Conservation (phyloP, 1,140 invertebrate species). For the Trichonephila clavipes region DNA sequence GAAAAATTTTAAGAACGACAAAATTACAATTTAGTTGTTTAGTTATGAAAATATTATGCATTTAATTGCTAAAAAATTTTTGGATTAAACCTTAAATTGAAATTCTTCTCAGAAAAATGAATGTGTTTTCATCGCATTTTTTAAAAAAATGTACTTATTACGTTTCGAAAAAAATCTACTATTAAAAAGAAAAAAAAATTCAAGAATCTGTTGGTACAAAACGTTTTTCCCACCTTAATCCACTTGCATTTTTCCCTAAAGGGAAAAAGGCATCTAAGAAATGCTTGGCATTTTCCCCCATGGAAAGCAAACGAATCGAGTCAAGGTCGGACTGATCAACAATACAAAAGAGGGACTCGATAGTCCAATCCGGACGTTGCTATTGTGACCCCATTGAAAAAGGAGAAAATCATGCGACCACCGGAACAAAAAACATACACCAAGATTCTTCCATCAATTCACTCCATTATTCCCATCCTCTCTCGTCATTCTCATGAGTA, state of each 20-base stretch:
- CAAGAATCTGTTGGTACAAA: too few relatives aligned
- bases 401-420: constrained; percentile 32
- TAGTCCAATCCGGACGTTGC: constrained; percentile 12
- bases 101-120: too few relatives aligned
- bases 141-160: too few relatives aligned
- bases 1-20: too few relatives aligned
- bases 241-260: background rate
- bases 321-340: constrained; percentile 45
- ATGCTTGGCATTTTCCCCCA: background rate
- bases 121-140: too few relatives aligned
- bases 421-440: constrained; percentile 38
- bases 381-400: constrained; percentile 11
- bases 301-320: background rate
- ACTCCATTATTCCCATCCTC: constrained; percentile 20
- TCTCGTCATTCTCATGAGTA: constrained; percentile 14
- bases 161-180: too few relatives aligned
- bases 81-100: too few relatives aligned
- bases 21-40: too few relatives aligned
- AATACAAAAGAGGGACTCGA: constrained; percentile 36
- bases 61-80: too few relatives aligned
- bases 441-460: constrained; percentile 30
- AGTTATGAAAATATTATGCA: too few relatives aligned
- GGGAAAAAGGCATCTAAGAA: background rate
- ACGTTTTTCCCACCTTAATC: background rate
- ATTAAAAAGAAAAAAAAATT: too few relatives aligned